Conservation (phyloP, 2,888 invertebrate genomes). For the Dendrolimus houi region DNA sequence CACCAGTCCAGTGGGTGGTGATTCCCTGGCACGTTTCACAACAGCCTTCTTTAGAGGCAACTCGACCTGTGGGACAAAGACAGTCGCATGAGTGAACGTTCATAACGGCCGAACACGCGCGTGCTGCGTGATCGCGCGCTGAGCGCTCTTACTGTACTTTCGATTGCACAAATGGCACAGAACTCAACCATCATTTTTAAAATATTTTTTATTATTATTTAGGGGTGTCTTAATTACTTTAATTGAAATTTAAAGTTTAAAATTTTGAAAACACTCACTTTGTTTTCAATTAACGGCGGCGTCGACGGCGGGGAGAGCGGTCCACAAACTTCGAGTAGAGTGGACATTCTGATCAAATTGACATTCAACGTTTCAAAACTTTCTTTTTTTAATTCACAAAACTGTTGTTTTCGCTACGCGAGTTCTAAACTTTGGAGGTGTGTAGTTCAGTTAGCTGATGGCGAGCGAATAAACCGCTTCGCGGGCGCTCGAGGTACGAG, state of each 20-base stretch:
- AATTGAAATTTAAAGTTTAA: conserved; percentile 9
- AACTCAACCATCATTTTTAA: conserved; percentile 14
- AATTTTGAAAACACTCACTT: conserved; percentile 53
- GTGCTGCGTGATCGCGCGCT: conserved; percentile 54
- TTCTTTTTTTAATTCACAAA: conserved; percentile 67
- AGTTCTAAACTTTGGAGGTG: conserved; percentile 47
- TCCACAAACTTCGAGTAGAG: conserved; percentile 65
- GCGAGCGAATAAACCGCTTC: conserved; percentile 71
- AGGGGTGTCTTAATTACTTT: conserved; percentile 6
- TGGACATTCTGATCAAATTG: conserved; percentile 53
- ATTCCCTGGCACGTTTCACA: conserved; percentile 48
- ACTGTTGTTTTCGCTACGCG: conserved; percentile 49
- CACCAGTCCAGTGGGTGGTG: conserved; percentile 64
- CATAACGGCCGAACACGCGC: conserved; percentile 51
- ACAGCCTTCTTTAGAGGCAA: conserved; percentile 59
- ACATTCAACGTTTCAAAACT: conserved; percentile 58
- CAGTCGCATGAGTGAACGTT: conserved; percentile 58
- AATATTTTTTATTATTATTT: conserved; percentile 9
- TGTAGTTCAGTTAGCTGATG: conserved; percentile 55
- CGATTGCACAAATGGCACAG: conserved; percentile 50
- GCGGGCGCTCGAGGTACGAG: conserved; percentile 56
- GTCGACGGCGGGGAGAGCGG: conserved; percentile 84
- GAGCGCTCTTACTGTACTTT: conserved; percentile 46
- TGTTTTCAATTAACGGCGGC: conserved; percentile 79
- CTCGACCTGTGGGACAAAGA: conserved; percentile 67